Conservation (phyloP, 1,140 invertebrate species). For the Andricus grossulariae region DNA sequence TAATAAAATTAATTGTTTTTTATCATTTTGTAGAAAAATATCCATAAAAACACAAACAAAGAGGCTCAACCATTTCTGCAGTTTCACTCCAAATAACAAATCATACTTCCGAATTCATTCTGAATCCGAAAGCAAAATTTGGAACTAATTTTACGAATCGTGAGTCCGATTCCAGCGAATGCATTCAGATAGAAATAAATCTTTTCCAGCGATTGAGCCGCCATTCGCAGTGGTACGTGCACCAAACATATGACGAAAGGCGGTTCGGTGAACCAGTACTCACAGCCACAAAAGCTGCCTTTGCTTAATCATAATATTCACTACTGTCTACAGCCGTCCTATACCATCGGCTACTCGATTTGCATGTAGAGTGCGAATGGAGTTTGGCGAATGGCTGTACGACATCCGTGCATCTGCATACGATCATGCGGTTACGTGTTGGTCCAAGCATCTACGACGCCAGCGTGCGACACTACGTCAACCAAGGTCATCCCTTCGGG, state of each 20-base stretch:
- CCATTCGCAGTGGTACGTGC: background rate
- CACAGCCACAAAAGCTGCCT: slow-evolving; percentile 36
- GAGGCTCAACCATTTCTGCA: too few relatives aligned
- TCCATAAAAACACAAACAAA: too few relatives aligned
- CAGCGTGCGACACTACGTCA: slow-evolving; percentile 1
- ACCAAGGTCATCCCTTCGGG: background rate
- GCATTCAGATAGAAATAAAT: too few relatives aligned
- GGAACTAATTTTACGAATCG: too few relatives aligned
- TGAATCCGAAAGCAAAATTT: too few relatives aligned
- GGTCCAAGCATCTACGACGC: slow-evolving; percentile 53
- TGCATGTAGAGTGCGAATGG: slow-evolving; percentile 59
- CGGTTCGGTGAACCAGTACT: background rate
- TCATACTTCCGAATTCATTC: too few relatives aligned
- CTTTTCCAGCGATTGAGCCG: background rate
- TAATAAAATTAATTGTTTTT: too few relatives aligned
- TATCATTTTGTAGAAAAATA: too few relatives aligned
- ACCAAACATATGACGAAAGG: slow-evolving; percentile 13
- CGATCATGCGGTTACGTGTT: slow-evolving; percentile 59
- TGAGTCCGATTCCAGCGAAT: too few relatives aligned
- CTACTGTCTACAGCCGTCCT: slow-evolving; percentile 45
- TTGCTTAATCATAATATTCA: slow-evolving; percentile 54
- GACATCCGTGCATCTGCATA: slow-evolving; percentile 56
- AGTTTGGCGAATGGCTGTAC: slow-evolving; percentile 55
- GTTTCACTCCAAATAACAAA: too few relatives aligned
- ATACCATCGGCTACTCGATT: slow-evolving; percentile 46